phyloP scores from a whole-genome alignment of 2,888 invertebrate species.

The Sipha maydis region DNA sequence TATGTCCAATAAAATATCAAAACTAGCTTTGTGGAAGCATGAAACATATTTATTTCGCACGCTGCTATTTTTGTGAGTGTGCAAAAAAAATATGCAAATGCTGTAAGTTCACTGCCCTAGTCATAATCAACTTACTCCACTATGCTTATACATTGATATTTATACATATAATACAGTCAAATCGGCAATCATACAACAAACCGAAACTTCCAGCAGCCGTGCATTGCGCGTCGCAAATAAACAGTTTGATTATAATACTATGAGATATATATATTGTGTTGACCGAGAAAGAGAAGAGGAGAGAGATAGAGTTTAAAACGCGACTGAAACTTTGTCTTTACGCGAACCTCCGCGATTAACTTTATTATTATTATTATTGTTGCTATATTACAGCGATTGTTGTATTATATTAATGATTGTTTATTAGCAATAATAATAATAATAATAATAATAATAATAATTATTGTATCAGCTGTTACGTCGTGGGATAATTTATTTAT shows the following conservation, averaged over 20 bases:
- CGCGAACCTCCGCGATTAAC: background rate
- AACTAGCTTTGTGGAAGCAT: too few species aligned
- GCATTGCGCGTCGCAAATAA: background rate
- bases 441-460: slow-evolving; percentile 34
- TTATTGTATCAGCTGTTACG: slow-evolving; percentile 41
- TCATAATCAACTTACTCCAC: too few species aligned
- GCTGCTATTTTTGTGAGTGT: too few species aligned
- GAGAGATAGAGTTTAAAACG: background rate
- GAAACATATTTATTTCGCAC: too few species aligned
- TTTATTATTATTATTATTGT: background rate
- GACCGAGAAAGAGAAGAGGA: background rate
- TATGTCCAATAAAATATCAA: too few species aligned
- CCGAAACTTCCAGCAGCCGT: too few species aligned
- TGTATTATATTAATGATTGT: slow-evolving; percentile 26
- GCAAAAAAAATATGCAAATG: too few species aligned
- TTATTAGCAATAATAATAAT: slow-evolving; percentile 27
- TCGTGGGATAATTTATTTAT: slow-evolving; percentile 29
- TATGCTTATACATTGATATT: too few species aligned
- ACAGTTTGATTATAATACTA: background rate
- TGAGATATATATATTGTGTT: background rate
- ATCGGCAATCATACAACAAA: too few species aligned
- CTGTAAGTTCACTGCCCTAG: too few species aligned
- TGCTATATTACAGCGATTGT: background rate
- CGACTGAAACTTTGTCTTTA: background rate
- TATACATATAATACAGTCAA: too few species aligned